Evolutionary conservation across 2,888 invertebrate species (phyloP).

Genomic region (Limulus polyphemus): DNA sequence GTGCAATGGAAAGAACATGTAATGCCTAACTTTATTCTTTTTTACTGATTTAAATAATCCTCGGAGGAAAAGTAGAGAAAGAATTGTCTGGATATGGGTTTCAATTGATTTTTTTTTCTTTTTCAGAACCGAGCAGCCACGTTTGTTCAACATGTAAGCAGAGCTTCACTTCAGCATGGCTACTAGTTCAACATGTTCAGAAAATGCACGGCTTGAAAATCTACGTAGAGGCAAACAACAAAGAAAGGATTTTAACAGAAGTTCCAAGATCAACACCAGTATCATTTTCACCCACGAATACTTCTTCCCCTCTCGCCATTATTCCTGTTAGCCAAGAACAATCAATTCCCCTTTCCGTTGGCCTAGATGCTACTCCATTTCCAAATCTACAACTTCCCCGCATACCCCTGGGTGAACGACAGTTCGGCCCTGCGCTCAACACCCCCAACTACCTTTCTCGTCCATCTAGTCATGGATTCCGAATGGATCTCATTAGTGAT

Average conservation of each 20-base stretch:
- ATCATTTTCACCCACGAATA: no score
- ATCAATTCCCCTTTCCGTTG: conserved; percentile 3
- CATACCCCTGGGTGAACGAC: conserved; percentile 52
- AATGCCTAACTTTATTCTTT: no score
- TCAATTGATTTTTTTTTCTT: conserved; percentile 5
- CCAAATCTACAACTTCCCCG: conserved; percentile 44
- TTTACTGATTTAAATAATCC: no score
- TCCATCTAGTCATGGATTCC: conserved; percentile 57
- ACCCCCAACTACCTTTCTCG: conserved; percentile 50
- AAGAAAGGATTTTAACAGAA: no score
- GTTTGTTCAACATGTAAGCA: conserved; percentile 89
- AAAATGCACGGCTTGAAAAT: conserved; percentile 86
- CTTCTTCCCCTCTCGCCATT: no score
- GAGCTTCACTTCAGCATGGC: conserved; percentile 85
- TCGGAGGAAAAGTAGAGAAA: no score
- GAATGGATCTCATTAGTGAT: conserved; percentile 64
- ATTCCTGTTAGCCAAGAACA: no score
- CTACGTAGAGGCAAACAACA: conserved; percentile 52
- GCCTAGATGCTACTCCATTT: conserved; percentile 25
- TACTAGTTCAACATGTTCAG: conserved; percentile 86
- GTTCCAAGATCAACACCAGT: no score
- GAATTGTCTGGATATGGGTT: no score
- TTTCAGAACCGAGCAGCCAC: conserved; percentile 74
- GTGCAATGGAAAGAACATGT: background rate
- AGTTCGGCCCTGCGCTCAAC: conserved; percentile 34